Conservation (phyloP, 2,113 vertebrate species). For the Sinocyclocheilus anophthalmus region DNA sequence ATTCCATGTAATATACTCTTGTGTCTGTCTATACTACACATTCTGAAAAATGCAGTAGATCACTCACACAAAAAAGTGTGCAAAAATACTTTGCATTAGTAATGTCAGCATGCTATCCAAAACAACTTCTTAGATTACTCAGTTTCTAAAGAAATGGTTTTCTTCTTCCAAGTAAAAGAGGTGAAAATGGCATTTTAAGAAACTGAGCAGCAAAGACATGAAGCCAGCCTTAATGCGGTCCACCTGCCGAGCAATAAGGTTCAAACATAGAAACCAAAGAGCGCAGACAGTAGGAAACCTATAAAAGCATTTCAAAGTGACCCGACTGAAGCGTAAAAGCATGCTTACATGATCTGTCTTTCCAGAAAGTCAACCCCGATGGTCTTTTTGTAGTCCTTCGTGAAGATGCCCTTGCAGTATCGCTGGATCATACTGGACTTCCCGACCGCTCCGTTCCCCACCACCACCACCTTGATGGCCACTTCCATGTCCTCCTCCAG, state of each 20-base stretch:
- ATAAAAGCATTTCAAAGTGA: background rate
- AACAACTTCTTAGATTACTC: background rate
- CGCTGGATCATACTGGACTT: constrained; percentile 99
- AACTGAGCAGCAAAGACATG: background rate
- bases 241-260: background rate
- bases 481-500: constrained; percentile 99
- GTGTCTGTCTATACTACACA: background rate
- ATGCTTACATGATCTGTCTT: constrained; percentile 91
- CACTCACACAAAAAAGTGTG: background rate
- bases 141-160: background rate
- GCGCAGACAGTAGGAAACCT: background rate
- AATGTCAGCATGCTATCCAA: background rate
- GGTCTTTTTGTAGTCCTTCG: constrained; percentile 99
- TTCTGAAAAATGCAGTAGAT: background rate
- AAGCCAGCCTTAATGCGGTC: background rate
- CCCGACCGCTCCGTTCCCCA: constrained; percentile 95
- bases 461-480: constrained; percentile 98
- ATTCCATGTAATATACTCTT: background rate
- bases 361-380: constrained; percentile 99
- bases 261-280: background rate
- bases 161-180: background rate
- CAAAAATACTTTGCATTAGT: background rate
- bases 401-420: constrained; percentile 97
- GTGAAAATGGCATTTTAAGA: background rate
- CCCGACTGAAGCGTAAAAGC: background rate